Conservation (phyloP, 2,113 vertebrate species). For the Apodemus speciosus region DNA sequence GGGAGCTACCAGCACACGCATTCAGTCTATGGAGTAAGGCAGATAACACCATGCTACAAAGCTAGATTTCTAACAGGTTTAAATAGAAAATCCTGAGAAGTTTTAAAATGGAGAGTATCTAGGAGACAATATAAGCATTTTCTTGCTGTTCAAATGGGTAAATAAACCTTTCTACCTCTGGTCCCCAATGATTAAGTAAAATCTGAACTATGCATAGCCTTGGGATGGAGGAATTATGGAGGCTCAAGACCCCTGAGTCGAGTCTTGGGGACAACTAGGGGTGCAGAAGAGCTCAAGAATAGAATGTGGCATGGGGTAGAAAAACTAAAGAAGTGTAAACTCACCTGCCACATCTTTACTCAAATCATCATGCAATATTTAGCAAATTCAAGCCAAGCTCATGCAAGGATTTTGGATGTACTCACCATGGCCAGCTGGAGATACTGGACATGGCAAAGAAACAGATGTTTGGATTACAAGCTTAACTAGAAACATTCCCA, state of each 20-base stretch:
- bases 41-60: background rate
- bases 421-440: background rate
- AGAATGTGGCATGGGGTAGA: background rate
- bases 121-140: background rate
- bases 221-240: background rate
- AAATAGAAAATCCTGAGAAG: background rate
- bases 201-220: background rate
- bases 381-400: conserved; percentile 17
- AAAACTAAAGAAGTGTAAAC: background rate
- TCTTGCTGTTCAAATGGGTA: background rate
- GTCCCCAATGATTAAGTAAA: background rate
- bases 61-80: background rate
- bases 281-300: background rate
- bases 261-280: background rate
- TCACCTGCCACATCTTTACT: background rate
- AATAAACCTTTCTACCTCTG: background rate
- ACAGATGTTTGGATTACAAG: conserved; percentile 14
- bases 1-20: background rate
- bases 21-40: background rate
- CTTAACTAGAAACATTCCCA: background rate
- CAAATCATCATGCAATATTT: background rate
- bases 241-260: background rate
- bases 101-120: background rate
- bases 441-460: background rate
- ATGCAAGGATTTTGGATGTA: background rate